Base-by-base conservation (phyloP, 2,113 vertebrate genomes). In the Ceyx margarethae region DNA sequence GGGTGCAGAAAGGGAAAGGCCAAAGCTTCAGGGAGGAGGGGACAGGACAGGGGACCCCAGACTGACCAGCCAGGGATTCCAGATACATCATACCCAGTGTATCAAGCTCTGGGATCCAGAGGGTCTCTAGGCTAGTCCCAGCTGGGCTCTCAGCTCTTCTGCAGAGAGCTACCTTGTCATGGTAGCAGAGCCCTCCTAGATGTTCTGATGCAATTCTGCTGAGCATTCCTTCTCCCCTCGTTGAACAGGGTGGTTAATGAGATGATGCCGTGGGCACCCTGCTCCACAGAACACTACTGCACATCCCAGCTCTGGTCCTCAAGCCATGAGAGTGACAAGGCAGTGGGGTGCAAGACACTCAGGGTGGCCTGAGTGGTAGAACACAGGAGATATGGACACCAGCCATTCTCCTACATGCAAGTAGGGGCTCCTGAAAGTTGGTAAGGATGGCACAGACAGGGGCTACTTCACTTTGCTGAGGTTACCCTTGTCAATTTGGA, bases 101-200 rank as follows among this genome's bases (percentile, higher is more conserved):
- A 37, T 37, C 10, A 37, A 37, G 37, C 37, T 37, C 37, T 37
- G 37, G 10, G 37, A 37, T 37, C 37, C 37, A 37, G 37, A 37
- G 9, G 37, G 37, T 37, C 37, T 37, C 37, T 37, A 37, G 37
- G 37, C 37, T 37, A 37, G 11, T n/a, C 12, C 8, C 25, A 28
- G 10, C 9, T 76, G 22, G 23, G 6, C 10, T 13, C 6, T 16
- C 22, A 81, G n/a, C 11, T 62, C 2, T 13, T 0, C 0, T 28
- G 56, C 25, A 71, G 18, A 37, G 35, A 10, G 37, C 10, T 37
- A 37, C 26, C 9, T 57, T 74, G 6, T 8, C 1, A 2, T 35
- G 20, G 16, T 21, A 48, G 29, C 16, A 46, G 43, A 65, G 7
- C 4, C 7, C 21, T 43, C 12, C 28, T 13, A 18, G 37, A 10